Evolutionary conservation across 2,113 vertebrate genomes (phyloP), one percentile per base, ranked within the genome.

Genomic region (Lates calcarifer): DNA sequence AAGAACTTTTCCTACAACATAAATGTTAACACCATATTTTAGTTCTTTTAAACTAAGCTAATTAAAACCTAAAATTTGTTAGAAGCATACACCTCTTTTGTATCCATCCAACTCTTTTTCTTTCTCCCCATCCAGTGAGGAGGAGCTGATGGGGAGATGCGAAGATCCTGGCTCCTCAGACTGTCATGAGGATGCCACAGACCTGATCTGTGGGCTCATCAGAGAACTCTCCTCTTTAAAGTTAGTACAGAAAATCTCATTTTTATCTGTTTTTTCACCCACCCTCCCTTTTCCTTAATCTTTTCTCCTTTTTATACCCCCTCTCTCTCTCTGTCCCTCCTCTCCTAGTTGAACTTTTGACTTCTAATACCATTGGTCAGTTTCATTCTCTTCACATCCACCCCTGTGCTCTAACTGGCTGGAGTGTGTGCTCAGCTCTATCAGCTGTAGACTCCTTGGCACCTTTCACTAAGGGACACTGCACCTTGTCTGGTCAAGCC

Each of bases 191-290:
- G 96, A 97, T 0, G 96, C 94, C 2, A 95, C 96, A 4, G 82
- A 92, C 2, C 84, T 95, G 1, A 79, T 98, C 56, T 90, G 88
- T 2, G 97, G 96, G 12, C 95, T 98, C 0, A 90, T 96, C 65
- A 56, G 90, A 28, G 97, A 98, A 77, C 96, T 98, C 47, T 96
- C 97, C 65, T 94, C 92, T 65, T 89, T 97, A 28, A 98, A 98
- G 97, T 98, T 77, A 94, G 96, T 72, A 29, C 61, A 18, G 14
- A 0, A 1, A 24, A 51, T 26, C 11, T 47, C 12, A 3, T 49
- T 51, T 51, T 20, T 24, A 4, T 15, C 7, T 12, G 4, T 55
- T 60, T 33, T 17, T 0, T 43, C 6, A 3, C 18, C 7, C 18
- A 35, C 9, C 33, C 7, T 35, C 33, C 33, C 41, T 12, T 22